Conservation (phyloP, 2,797 vertebrate species). For the Coluber constrictor region DNA sequence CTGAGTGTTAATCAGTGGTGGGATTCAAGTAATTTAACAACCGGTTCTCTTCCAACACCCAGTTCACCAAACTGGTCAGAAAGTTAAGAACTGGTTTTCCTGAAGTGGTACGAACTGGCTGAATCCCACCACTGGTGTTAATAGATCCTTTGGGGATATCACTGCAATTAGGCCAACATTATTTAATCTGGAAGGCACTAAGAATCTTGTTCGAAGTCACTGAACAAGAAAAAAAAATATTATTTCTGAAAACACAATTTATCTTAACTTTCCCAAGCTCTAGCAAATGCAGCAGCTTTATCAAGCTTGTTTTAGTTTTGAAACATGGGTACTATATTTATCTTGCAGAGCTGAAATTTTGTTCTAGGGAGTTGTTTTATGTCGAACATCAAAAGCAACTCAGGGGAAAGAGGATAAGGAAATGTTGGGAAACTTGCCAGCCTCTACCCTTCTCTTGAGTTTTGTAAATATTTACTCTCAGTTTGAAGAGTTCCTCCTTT, state of each 20-base stretch:
- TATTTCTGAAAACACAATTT: neutral
- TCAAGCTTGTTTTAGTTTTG: neutral
- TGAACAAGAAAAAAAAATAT: neutral
- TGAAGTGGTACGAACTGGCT: no score
- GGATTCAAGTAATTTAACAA: no score
- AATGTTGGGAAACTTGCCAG: neutral
- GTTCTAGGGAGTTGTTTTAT: neutral
- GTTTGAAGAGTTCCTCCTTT: conserved; percentile 69
- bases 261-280: neutral
- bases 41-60: no score
- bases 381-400: neutral
- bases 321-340: neutral
- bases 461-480: conserved; percentile 61
- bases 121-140: no score
- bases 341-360: neutral
- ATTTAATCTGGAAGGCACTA: neutral
- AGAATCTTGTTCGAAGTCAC: neutral
- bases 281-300: neutral
- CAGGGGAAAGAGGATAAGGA: neutral
- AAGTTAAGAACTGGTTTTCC: no score
- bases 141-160: neutral
- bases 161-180: neutral
- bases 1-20: neutral
- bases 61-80: no score
- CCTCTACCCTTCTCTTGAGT: neutral